Evolutionary conservation across 2,888 invertebrate species (phyloP).

Genomic region (Acleris laterana): DNA sequence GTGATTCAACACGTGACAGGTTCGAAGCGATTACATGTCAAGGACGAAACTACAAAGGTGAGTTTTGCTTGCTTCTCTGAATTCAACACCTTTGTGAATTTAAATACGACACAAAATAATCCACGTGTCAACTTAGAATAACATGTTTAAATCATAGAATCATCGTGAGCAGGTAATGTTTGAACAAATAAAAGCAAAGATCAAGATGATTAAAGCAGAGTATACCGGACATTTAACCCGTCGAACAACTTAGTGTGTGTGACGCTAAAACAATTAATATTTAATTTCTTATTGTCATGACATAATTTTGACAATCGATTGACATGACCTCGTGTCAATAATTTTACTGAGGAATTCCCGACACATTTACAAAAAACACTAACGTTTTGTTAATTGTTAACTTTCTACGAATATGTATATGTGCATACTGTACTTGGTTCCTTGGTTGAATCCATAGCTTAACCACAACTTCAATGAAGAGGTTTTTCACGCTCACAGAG

Average conservation of each 20-base stretch:
- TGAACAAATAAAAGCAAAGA: constrained; percentile 45
- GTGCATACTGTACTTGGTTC: too few species aligned
- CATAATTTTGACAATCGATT: not conserved
- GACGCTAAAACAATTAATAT: too few species aligned
- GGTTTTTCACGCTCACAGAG: too few species aligned
- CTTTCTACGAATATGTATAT: not conserved
- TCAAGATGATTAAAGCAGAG: constrained; percentile 44
- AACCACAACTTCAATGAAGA: too few species aligned
- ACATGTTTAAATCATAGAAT: constrained; percentile 36
- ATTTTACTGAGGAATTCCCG: not conserved
- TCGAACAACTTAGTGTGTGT: too few species aligned
- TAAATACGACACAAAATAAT: constrained; percentile 1
- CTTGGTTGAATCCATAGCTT: too few species aligned
- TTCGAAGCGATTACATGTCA: constrained; percentile 4
- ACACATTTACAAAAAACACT: constrained; percentile 4
- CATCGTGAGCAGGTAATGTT: constrained; percentile 43
- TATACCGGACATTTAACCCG: constrained; percentile 3
- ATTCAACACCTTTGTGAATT: constrained; percentile 2
- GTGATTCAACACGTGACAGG: not conserved
- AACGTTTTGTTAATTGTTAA: not conserved
- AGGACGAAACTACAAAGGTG: constrained; percentile 7
- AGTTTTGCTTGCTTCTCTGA: not conserved
- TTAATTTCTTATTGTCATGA: too few species aligned
- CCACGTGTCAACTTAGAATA: constrained; percentile 7
- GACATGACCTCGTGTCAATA: not conserved